phyloP scores from a whole-genome alignment of 2,113 vertebrate species.

The Xenus cinereus region DNA sequence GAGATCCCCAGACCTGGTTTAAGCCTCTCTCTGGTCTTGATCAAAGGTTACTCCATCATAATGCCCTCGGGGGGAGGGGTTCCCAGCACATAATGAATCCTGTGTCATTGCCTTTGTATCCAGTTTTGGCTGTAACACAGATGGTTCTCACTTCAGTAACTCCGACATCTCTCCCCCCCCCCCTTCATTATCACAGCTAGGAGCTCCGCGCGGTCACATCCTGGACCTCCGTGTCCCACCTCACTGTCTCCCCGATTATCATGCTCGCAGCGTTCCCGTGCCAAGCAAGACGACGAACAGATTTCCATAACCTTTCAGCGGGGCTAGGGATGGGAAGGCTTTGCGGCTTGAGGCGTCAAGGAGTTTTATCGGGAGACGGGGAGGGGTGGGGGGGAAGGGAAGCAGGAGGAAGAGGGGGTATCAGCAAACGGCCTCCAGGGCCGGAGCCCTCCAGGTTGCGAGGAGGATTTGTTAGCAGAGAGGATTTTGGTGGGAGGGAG shows the following conservation, averaged over 20 bases:
- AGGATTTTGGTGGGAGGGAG: background rate
- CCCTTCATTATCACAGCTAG: slow-evolving; percentile 17
- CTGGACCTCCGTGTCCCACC: slow-evolving; percentile 3
- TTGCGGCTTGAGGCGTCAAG: background rate
- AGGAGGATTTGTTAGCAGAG: background rate
- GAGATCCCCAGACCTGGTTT: slow-evolving; percentile 34
- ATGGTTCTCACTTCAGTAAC: slow-evolving; percentile 64
- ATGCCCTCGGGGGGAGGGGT: slow-evolving; percentile 37
- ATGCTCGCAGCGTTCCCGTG: slow-evolving; percentile 1
- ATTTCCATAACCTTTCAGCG: slow-evolving; percentile 37
- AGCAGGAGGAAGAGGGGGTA: background rate
- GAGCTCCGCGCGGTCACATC: slow-evolving; percentile 1
- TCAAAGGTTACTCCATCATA: slow-evolving; percentile 62
- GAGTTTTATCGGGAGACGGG: background rate
- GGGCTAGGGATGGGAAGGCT: background rate
- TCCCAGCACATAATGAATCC: slow-evolving; percentile 53
- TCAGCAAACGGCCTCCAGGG: background rate
- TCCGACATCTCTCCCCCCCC: slow-evolving; percentile 21
- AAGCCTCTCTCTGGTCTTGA: slow-evolving; percentile 62
- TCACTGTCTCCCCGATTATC: slow-evolving; percentile 27
- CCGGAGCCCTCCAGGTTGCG: accelerated
- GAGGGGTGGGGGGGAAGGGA: background rate
- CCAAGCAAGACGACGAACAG: background rate
- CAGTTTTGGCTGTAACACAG: slow-evolving; percentile 52
- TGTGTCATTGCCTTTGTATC: slow-evolving; percentile 61